Conservation (phyloP, 2,888 invertebrate genomes). For the Neoascia interrupta region DNA sequence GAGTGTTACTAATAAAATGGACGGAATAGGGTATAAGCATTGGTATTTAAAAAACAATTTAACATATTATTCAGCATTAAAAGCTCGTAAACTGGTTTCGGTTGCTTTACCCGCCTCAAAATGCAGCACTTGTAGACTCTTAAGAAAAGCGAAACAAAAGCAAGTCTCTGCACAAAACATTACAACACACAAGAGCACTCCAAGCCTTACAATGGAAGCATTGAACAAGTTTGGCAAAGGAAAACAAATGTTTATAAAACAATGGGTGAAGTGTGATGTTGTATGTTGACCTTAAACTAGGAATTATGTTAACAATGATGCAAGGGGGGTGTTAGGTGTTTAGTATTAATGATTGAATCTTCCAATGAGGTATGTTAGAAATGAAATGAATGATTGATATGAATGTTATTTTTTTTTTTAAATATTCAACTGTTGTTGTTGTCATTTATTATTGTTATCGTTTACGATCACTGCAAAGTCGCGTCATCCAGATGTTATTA, state of each 20-base stretch:
- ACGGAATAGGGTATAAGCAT: constrained; percentile 57
- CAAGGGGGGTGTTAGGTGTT: background rate
- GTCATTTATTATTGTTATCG: constrained; percentile 52
- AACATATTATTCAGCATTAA: background rate
- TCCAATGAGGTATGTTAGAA: constrained; percentile 49
- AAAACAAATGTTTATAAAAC: background rate
- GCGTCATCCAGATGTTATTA: constrained; percentile 59
- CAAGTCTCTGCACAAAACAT: constrained; percentile 27
- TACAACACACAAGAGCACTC: constrained; percentile 24
- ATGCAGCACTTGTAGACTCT: constrained; percentile 35
- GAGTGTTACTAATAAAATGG: constrained; percentile 58
- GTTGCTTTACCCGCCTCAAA: constrained; percentile 36
- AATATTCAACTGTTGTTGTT: constrained; percentile 50
- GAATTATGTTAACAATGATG: constrained; percentile 30
- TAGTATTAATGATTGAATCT: constrained; percentile 28
- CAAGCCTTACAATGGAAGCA: constrained; percentile 26
- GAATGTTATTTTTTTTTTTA: constrained; percentile 43
- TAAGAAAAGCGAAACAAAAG: background rate
- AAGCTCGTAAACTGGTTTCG: background rate
- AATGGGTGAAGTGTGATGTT: constrained; percentile 21
- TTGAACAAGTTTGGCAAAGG: constrained; percentile 12
- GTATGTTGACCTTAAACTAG: constrained; percentile 8
- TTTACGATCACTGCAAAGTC: constrained; percentile 69
- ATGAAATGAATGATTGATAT: constrained; percentile 59
- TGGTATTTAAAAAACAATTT: constrained; percentile 11